Evolutionary conservation across 2,113 vertebrate genomes (phyloP), one percentile per base, ranked within the genome.

Genomic region (Pseudorectes ferrugineus): DNA sequence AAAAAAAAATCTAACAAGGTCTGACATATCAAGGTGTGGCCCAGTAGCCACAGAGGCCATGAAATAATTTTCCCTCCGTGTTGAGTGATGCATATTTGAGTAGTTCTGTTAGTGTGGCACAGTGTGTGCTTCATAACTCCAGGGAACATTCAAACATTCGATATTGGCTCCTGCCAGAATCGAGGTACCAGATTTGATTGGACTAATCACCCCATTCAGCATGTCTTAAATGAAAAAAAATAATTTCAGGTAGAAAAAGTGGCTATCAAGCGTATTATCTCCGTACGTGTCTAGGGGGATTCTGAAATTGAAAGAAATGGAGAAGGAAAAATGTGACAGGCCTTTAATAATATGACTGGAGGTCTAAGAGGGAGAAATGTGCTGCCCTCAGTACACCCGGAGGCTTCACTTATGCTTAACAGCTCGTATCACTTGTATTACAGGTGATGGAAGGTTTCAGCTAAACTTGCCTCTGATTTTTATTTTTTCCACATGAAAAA

Each of bases 251-350:
- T 62, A 77, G 85, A 54, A 90, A 52, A 80, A 85, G 78, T 40
- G 22, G 40, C 83, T 77, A 10, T 80, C 65, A 36, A 76, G 78
- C 6, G 10, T 79, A 42, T 82, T 22, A 71, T 79, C 40, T 42
- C 45, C 33, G 80, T 59, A 5, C 10, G 10, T 28, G 36, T 90
- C 82, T 85, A 19, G 31, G n/a, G 62, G 54, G 54, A 59, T 85
- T 92, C 75, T 66, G 62, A 92, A 94, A 96, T 31, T 31, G 42
- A 36, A 93, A 88, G 63, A 92, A 95, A 74, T 63, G n/a, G 71
- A 71, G 48, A 77, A 73, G 46, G 42, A 88, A 51, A 88, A 92
- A 73, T 83, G 48, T 62, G 78, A 83, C 61, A 86, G 51, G 24
- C 54, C 87, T 90, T 88, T 85, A 55, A 70, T 90, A 85, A 86